phyloP scores from a whole-genome alignment of 2,888 invertebrate species.

The Callosobruchus maculatus region DNA sequence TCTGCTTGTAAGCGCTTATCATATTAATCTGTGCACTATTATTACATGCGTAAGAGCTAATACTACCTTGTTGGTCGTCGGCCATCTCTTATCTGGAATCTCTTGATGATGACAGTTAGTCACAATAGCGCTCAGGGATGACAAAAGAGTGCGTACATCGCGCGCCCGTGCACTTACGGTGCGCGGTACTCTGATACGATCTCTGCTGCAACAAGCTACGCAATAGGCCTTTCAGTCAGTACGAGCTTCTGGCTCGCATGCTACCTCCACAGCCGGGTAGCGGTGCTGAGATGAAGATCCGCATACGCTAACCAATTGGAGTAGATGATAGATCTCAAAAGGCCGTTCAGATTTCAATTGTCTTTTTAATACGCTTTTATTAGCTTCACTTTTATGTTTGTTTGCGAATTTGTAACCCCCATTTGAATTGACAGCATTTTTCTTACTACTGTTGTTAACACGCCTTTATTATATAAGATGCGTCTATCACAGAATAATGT shows the following conservation, averaged over 20 bases:
- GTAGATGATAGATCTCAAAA: too few relatives aligned
- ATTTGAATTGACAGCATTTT: too few relatives aligned
- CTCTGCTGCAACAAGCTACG: background rate
- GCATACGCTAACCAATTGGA: too few relatives aligned
- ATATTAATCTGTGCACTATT: background rate
- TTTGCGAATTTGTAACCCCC: too few relatives aligned
- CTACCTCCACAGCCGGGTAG: background rate
- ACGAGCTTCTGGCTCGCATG: background rate
- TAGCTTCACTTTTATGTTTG: too few relatives aligned
- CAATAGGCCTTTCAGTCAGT: background rate
- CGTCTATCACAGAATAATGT: too few relatives aligned
- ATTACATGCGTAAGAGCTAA: background rate
- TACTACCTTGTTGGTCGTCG: background rate
- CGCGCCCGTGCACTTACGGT: background rate
- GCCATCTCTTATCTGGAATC: background rate
- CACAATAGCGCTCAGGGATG: background rate
- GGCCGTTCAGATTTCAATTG: too few relatives aligned
- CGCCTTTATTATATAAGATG: too few relatives aligned
- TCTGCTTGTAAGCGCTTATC: background rate
- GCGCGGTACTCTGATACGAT: background rate
- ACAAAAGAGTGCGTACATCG: background rate
- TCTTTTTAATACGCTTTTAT: too few relatives aligned
- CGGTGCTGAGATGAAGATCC: background rate
- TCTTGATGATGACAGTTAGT: background rate
- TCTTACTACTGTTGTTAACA: too few relatives aligned